Percentiles rank a stretch among this genome's conserved stretches.
Evolutionary conservation across 2,797 vertebrate genomes (phyloP).

Genomic region (Sus cebifrons): DNA sequence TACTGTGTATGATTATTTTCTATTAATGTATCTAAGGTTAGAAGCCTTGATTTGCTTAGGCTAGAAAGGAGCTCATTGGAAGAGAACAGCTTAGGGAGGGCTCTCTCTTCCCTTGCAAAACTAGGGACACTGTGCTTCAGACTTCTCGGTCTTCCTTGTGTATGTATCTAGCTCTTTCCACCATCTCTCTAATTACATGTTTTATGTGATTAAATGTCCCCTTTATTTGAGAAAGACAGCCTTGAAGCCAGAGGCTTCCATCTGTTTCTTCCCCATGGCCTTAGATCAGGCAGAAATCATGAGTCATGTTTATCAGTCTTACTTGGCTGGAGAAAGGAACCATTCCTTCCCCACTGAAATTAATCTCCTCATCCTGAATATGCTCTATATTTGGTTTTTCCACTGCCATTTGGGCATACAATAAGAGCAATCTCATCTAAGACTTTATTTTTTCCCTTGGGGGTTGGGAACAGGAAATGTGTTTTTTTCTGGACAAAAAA

Average conservation of each 20-base stretch:
- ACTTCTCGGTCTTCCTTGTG: background rate
- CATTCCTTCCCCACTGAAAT: background rate
- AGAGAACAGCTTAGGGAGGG: background rate
- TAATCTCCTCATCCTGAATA: background rate
- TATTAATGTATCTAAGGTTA: slow-evolving; percentile 1
- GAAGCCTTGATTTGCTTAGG: slow-evolving; percentile 21
- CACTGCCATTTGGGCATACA: background rate
- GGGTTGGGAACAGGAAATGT: background rate
- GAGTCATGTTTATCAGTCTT: background rate
- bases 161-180: background rate
- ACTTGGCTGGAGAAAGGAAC: background rate
- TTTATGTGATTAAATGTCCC: background rate
- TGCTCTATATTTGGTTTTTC: slow-evolving; percentile 13
- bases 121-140: background rate
- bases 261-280: background rate
- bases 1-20: background rate
- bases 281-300: background rate
- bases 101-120: background rate
- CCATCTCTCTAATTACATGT: background rate
- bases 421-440: slow-evolving; percentile 6
- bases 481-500: background rate
- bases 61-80: background rate
- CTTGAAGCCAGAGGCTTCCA: background rate
- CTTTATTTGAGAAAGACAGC: background rate
- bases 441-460: slow-evolving; percentile 34